Evolutionary conservation across 2,113 vertebrate genomes (phyloP), one percentile per base, ranked within the genome.

Genomic region (Oryzias javanicus): DNA sequence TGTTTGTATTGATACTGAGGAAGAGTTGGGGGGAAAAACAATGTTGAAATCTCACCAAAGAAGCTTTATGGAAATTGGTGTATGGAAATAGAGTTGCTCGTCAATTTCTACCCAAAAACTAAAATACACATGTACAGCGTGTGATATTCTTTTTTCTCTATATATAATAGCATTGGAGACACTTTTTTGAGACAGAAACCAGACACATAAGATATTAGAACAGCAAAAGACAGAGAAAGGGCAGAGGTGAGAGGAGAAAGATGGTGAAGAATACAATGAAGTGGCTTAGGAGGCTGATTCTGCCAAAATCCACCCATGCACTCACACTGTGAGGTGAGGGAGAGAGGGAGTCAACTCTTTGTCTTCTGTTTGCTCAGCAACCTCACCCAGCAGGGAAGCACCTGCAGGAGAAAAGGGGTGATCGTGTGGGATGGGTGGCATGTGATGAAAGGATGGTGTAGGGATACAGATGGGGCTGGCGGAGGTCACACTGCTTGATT

Each of bases 201-300:
- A 74, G 60, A 63, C 61, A 24, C 4, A 76, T 74, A 71, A 67
- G 72, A 72, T 76, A 81, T 75, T 72, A 80, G 74, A 84, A 76
- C 71, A 73, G 78, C 52, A 14, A 62, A 83, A 84, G 66, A 81
- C 78, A 58, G 84, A 76, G 69, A 71, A 49, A 69, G 79, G 83
- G 59, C 60, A 86, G 79, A 80, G 74, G 66, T 73, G 80, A 86
- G 64, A 60, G 60, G 55, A 74, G 64, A 74, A 83, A 81, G 80
- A 86, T 84, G 81, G 89, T 86, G 87, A 78, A 70, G 88, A 91
- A 91, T 92, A 84, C 89, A 83, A 89, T 91, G 84, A 87, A 86
- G 85, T 85, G 88, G 89, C 91, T 91, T 91, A 91, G 79, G 63
- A 49, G 71, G 68, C 71, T 61, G 69, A 83, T 67, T 77, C 78